phyloP scores from a whole-genome alignment of 2,888 invertebrate species.

The Cephus pulcher region DNA sequence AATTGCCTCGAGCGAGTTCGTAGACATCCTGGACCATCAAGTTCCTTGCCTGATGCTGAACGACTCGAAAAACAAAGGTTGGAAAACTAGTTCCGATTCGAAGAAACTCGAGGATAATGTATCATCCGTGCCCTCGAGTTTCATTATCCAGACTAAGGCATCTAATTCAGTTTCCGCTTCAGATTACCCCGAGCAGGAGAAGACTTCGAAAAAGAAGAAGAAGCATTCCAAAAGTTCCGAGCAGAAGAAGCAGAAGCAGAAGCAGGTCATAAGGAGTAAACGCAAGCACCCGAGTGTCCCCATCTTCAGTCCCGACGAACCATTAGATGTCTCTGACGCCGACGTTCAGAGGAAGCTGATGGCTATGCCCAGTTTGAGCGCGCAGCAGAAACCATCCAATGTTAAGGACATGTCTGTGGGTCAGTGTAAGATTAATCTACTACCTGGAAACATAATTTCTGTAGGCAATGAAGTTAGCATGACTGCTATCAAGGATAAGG shows the following conservation, averaged over 20 bases:
- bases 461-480: constrained; percentile 29
- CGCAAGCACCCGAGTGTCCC: constrained; percentile 38
- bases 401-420: constrained; percentile 23
- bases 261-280: constrained; percentile 53
- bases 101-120: constrained; percentile 4
- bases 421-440: constrained; percentile 27
- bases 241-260: constrained; percentile 48
- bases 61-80: constrained; percentile 28
- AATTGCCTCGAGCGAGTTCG: constrained; percentile 24
- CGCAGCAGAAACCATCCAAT: constrained; percentile 24
- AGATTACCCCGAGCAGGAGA: constrained; percentile 30
- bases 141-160: constrained; percentile 21
- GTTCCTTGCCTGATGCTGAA: constrained; percentile 38
- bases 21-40: constrained; percentile 34
- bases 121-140: background rate
- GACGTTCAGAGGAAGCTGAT: constrained; percentile 54
- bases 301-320: constrained; percentile 33
- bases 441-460: constrained; percentile 30
- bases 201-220: constrained; percentile 49
- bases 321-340: constrained; percentile 55
- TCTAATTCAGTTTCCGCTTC: constrained; percentile 33
- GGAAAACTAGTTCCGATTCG: background rate
- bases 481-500: constrained; percentile 27
- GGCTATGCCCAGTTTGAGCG: constrained; percentile 49
- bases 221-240: constrained; percentile 49